Conservation (phyloP, 2,888 invertebrate species). For the Drosophila subsilvestris region DNA sequence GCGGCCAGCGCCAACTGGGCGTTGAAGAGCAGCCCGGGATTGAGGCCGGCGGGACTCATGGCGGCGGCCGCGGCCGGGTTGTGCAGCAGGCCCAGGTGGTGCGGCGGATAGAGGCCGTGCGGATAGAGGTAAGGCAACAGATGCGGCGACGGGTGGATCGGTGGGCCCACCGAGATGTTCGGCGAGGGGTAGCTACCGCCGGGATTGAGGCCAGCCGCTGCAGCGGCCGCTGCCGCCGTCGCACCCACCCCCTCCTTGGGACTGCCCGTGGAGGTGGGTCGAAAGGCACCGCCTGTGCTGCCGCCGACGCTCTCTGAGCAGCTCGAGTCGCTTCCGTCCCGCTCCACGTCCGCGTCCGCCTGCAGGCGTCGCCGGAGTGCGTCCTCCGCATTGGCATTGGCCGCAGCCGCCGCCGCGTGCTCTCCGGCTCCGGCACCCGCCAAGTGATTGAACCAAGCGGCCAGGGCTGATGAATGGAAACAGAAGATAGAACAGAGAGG, state of each 20-base stretch:
- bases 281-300: slow-evolving; percentile 84
- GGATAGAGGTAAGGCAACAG: slow-evolving; percentile 96
- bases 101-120: slow-evolving; percentile 93
- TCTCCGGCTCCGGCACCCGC: slow-evolving; percentile 85
- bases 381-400: slow-evolving; percentile 81
- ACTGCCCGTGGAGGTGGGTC: slow-evolving; percentile 85
- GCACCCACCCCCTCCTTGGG: slow-evolving; percentile 85
- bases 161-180: slow-evolving; percentile 97
- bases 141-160: slow-evolving; percentile 95
- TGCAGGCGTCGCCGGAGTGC: slow-evolving; percentile 85
- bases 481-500: neutral
- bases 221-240: slow-evolving; percentile 53
- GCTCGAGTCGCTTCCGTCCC: slow-evolving; percentile 89
- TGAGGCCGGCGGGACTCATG: slow-evolving; percentile 86
- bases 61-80: slow-evolving; percentile 86
- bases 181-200: slow-evolving; percentile 90
- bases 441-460: slow-evolving; percentile 88
- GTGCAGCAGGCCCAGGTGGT: slow-evolving; percentile 87
- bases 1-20: slow-evolving; percentile 94
- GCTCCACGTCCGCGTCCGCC: slow-evolving; percentile 86
- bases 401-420: slow-evolving; percentile 84
- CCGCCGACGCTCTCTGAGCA: slow-evolving; percentile 88
- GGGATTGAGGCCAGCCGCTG: slow-evolving; percentile 70
- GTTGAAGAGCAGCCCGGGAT: slow-evolving; percentile 94
- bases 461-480: slow-evolving; percentile 79